Conservation (phyloP, 2,113 vertebrate species). For the Isurus oxyrinchus region DNA sequence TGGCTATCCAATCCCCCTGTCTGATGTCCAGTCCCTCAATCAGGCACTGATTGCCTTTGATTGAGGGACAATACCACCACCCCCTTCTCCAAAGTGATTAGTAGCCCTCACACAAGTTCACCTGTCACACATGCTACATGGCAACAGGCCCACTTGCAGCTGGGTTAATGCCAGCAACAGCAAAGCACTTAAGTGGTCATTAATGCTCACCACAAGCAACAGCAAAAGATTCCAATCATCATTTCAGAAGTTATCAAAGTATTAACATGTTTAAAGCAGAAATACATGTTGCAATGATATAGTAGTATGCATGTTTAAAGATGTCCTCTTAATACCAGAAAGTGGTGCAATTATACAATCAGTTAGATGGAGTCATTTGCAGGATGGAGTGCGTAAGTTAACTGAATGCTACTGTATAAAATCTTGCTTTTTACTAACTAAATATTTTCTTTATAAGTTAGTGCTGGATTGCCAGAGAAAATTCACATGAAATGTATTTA, state of each 20-base stretch:
- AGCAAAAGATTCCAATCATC: no score
- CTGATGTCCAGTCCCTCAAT: no score
- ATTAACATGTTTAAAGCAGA: neutral
- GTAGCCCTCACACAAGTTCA: no score
- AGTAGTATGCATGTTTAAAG: neutral
- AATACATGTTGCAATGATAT: neutral
- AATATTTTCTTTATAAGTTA: neutral
- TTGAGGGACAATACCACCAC: no score
- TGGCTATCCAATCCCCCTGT: no score
- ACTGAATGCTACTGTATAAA: neutral
- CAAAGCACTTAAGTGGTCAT: no score
- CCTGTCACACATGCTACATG: no score
- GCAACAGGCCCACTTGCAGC: no score
- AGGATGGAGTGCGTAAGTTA: neutral
- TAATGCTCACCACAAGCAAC: no score
- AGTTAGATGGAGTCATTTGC: neutral
- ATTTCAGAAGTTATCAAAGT: neutral
- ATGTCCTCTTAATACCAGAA: neutral
- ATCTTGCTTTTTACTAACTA: neutral
- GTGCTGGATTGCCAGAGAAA: neutral
- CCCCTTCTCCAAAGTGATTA: no score
- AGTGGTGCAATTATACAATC: neutral
- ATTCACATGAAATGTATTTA: neutral
- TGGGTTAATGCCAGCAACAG: no score
- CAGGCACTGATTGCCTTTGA: no score